Evolutionary conservation across 2,113 vertebrate genomes (phyloP), one percentile per base, ranked within the genome.

Genomic region (Tupaia chinensis): DNA sequence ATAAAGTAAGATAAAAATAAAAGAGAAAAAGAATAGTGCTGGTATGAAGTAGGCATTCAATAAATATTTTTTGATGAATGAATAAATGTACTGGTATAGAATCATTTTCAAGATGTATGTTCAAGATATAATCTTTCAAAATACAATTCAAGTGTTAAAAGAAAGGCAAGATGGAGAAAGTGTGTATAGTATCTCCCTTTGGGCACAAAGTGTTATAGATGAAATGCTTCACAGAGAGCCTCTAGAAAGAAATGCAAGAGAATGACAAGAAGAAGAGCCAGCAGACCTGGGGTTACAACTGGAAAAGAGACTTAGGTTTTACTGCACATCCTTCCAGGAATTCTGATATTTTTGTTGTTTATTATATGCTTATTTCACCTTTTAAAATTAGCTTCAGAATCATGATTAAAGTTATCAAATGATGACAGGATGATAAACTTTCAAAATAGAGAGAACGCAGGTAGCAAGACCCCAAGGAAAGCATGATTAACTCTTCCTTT

Each of bases 191-290:
- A 1, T 10, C 19, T 34, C 84, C 16, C 7, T 56, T 56, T 77
- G 3, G n/a, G 72, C 9, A 76, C 15, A 3, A 74, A 68, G 34
- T 20, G n/a, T 58, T 9, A 1, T 1, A 4, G 65, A 0, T 16
- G 7, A 6, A 25, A 4, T 8, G 13, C 16, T 60, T 81, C n/a
- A 54, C 15, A 44, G 32, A 66, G 3, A 32, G 14, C 16, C 27
- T 63, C 44, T 34, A 68, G 20, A 70, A 65, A 20, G 20, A 58
- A 9, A 23, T 13, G 3, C 15, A 72, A 22, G 17, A 23, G 83
- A 10, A 32, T 44, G 27, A 58, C 9, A 54, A 84, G 17, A 3
- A 63, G 69, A 81, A 29, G 22, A 16, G 54, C 34, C 29, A 68
- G 27, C 7, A 4, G 0, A 20, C 10, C 34, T 5, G 10, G 4